A percentile compares a stretch with the other conserved stretches of the same genome.
These are phyloP conservation scores for Sinopyrophorus schimmeli DNA, from an alignment of 2,888 invertebrate species.

Conservation along the genomic window DNA sequence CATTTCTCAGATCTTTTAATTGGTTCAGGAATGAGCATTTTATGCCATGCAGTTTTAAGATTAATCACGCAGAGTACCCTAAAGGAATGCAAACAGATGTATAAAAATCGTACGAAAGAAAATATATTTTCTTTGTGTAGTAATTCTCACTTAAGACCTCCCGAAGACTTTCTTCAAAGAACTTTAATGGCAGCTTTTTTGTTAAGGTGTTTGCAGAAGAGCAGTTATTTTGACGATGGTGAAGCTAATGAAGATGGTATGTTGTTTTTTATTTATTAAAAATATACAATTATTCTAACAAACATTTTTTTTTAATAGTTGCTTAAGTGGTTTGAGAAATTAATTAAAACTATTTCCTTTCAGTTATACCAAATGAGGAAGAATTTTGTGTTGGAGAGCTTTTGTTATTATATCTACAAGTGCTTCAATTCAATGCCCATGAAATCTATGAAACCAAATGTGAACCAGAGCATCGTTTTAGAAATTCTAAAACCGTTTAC, in stretches of 20 bases:
- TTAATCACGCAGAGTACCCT: conserved; percentile 73
- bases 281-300: neutral
- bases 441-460: conserved; percentile 74
- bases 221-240: conserved; percentile 64
- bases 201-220: conserved; percentile 69
- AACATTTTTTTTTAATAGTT: neutral
- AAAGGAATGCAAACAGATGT: conserved; percentile 56
- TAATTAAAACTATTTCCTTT: conserved; percentile 5
- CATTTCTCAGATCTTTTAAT: conserved; percentile 72
- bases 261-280: conserved; percentile 25
- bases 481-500: conserved; percentile 60
- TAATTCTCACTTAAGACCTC: conserved; percentile 63
- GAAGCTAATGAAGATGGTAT: conserved; percentile 51
- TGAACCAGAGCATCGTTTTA: conserved; percentile 57
- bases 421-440: conserved; percentile 84
- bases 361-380: conserved; percentile 55
- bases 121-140: conserved; percentile 67
- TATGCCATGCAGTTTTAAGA: conserved; percentile 74
- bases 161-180: conserved; percentile 73
- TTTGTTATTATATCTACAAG: conserved; percentile 70
- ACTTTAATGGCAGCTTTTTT: conserved; percentile 78
- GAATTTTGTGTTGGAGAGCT: conserved; percentile 67
- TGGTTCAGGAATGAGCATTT: conserved; percentile 77
- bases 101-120: conserved; percentile 56
- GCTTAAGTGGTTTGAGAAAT: neutral